These are phyloP conservation scores for Gasterosteus nipponicus DNA, from an alignment of 2,113 vertebrate genomes.

Conservation along the genomic window DNA sequence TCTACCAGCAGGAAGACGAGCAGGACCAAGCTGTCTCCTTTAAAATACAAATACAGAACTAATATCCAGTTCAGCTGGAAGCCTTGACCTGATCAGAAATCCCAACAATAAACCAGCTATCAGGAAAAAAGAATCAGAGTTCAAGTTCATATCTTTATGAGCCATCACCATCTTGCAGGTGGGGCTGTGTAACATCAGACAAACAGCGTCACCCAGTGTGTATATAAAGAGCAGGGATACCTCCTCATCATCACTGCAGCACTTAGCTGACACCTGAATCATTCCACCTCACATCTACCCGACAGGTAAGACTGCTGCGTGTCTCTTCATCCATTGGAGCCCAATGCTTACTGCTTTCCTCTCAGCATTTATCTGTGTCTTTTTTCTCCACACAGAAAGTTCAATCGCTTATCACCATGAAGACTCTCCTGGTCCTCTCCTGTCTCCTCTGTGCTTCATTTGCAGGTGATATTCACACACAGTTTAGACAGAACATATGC, in stretches of 20 bases:
- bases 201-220: conserved; percentile 9
- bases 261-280: conserved; percentile 13
- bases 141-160: background rate
- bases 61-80: background rate
- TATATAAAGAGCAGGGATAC: conserved; percentile 7
- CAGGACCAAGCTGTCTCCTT: too few species aligned
- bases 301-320: conserved; percentile 14
- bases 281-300: background rate
- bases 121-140: background rate
- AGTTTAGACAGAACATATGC: background rate
- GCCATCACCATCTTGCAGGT: background rate
- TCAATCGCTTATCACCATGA: conserved; percentile 24
- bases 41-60: background rate
- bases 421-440: conserved; percentile 28
- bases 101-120: background rate
- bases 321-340: background rate
- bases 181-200: background rate
- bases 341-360: background rate
- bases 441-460: conserved; percentile 22
- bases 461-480: conserved; percentile 26
- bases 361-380: background rate
- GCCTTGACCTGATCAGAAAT: background rate
- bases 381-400: conserved; percentile 8
- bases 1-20: too few species aligned
- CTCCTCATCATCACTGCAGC: conserved; percentile 17